Evolutionary conservation across 2,113 vertebrate genomes (phyloP), one percentile per base, ranked within the genome.

Genomic region (Sigmodon hispidus): DNA sequence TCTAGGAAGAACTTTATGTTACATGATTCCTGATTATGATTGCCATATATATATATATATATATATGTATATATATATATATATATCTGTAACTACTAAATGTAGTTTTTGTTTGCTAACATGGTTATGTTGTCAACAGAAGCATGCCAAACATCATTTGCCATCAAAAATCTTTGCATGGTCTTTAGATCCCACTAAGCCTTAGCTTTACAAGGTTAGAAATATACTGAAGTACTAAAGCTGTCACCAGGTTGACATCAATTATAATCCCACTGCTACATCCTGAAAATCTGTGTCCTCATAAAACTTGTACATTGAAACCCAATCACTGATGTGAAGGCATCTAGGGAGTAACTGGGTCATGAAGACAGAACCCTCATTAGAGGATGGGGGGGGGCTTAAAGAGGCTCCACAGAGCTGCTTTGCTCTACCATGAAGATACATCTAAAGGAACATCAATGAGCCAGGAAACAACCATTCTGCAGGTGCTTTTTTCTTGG

Each of bases 21-120:
- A 80, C 36, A 90, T 59, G 95, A 95, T 90, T 96, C 85, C 73
- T 92, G 67, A 76, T 57, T 95, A 61, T 94, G 84, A 77, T 19
- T 92, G 57, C 92, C 36, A 94, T 92, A 85, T 75, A 76, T 8
- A 73, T 34, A 59, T 43, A 89, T 19, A 29, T 22, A 72, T 40
- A 84, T 43, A 8, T 87, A 75, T 43, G n/a, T 75, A 76, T 8
- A 73, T 34, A 59, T 43, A 89, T 19, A 29, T 22, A 72, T 40
- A 84, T 43, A 8, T 87, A 75, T 43, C 43, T 70, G 55, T 61
- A 89, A 76, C 63, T 79, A 31, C 59, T 93, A 93, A 91, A 89
- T 87, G 29, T 50, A 81, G 84, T 67, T 94, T 63, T 79, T 90
- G 36, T 87, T 93, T 92, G 87, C 79, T 19, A 89, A 75, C 86